Evolutionary conservation across 2,797 vertebrate genomes (phyloP).

Genomic region (Galagoides demidoff): DNA sequence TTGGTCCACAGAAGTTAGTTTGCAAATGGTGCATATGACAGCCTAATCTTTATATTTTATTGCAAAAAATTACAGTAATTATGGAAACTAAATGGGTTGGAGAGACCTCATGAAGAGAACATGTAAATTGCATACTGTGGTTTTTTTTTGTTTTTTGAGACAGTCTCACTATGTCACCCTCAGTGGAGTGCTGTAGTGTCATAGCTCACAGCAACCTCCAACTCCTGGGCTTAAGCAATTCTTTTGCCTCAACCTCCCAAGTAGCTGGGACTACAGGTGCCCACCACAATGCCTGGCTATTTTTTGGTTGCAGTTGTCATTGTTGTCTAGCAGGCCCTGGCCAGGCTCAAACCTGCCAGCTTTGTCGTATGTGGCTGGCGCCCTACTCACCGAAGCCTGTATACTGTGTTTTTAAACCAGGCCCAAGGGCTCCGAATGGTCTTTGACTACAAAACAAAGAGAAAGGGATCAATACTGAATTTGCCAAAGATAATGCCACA

Average conservation of each 20-base stretch:
- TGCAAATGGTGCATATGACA: neutral
- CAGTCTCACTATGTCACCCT: no score
- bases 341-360: no score
- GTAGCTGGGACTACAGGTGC: no score
- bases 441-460: slow-evolving; percentile 61
- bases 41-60: neutral
- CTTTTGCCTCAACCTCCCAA: no score
- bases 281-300: no score
- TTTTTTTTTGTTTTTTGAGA: neutral
- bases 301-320: no score
- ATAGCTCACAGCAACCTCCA: no score
- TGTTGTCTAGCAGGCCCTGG: no score
- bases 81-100: slow-evolving; percentile 50
- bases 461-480: slow-evolving; percentile 81
- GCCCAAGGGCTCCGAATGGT: neutral
- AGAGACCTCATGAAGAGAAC: slow-evolving; percentile 1
- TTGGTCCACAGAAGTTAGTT: neutral
- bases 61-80: slow-evolving; percentile 45
- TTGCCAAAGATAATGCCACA: slow-evolving; percentile 72
- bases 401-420: slow-evolving; percentile 35
- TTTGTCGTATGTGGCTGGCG: no score
- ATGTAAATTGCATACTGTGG: slow-evolving; percentile 24
- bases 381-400: neutral
- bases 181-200: no score
- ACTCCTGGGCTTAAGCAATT: no score